Base-by-base conservation (phyloP, 2,113 vertebrate species). In the Notarius quadriscutis region DNA sequence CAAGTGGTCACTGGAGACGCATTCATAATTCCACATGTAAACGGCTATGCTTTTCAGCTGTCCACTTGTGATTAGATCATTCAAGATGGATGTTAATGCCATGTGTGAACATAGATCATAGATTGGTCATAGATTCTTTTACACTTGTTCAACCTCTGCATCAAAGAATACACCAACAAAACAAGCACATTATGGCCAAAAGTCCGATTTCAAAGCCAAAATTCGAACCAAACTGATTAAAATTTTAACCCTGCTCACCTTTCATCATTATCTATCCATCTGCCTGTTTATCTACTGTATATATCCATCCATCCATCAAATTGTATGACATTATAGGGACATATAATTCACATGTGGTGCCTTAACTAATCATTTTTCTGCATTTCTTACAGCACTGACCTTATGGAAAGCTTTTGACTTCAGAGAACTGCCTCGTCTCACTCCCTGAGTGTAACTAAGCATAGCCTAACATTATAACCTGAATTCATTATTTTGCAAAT, bases 401-500 rank as follows among this genome's bases (percentile, higher is more conserved):
- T 79, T 79, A 79, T 11, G 15, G 25, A 79, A 22, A 57, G 30
- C 27, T 79, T 57, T 30, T 34, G 79, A 62, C 15, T 79, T 79
- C 55, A 34, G 15, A 80, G 27, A 58, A 17, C 53, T 18, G 78
- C 78, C 78, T 34, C n/a, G 75, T 55, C 51, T 79, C n/a, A 17
- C n/a, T 55, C 51, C 50, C n/a, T 79, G 75, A 41, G 51, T 7
- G 75, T 79, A 55, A 79, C n/a, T 79, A 77, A 77, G 74, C 48
- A 51, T 6, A 12, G 74, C 74, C 74, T 77, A 55, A 30, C 51
- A 17, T 57, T 57, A 17, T 0, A 55, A 79, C 12, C 51, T 4
- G 25, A 27, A 78, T 78, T 80, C n/a, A 57, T 58, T 80, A 80
- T 80, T 34, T 5, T 18, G 78, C 51, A 34, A 80, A 80, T 80